Conservation (phyloP, 1,140 invertebrate genomes). For the Drosophila trapezifrons region DNA sequence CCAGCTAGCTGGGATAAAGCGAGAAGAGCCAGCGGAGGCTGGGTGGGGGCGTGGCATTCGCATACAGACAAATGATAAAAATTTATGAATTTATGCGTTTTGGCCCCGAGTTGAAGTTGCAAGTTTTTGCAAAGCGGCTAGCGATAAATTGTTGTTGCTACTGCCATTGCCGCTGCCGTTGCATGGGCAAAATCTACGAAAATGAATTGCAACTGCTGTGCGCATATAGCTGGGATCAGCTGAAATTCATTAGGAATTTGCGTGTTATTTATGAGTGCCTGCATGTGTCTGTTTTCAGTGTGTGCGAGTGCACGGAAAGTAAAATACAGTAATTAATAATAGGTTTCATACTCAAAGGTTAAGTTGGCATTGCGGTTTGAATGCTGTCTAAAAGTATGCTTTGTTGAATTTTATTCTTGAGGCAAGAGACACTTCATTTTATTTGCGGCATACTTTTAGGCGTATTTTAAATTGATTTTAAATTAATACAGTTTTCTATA, state of each 20-base stretch:
- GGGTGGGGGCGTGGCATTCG: conserved; percentile 35
- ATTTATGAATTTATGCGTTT: conserved; percentile 83
- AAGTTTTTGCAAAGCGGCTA: conserved; percentile 56
- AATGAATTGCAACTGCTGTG: conserved; percentile 79
- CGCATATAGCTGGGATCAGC: conserved; percentile 75
- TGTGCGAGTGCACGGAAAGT: conserved; percentile 17
- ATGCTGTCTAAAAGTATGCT: not conserved
- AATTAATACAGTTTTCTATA: too few species aligned
- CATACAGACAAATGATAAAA: conserved; percentile 78
- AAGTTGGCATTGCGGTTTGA: too few species aligned
- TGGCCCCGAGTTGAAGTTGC: conserved; percentile 73
- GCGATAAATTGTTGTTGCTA: conserved; percentile 72
- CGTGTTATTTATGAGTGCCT: conserved; percentile 78
- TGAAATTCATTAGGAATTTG: conserved; percentile 83
- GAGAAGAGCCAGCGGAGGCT: not conserved
- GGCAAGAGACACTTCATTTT: too few species aligned
- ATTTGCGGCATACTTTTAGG: not conserved
- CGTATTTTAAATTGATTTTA: not conserved
- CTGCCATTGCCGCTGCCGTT: conserved; percentile 20
- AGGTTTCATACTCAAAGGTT: not conserved
- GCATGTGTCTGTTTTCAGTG: conserved; percentile 22
- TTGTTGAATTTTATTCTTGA: not conserved
- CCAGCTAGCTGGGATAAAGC: conserved; percentile 54
- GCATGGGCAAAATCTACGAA: conserved; percentile 73
- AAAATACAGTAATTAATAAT: conserved; percentile 4